A percentile compares a stretch with the other conserved stretches of the same genome.
These are phyloP conservation scores for Lutraria rhynchaena DNA, from an alignment of 1,140 invertebrate genomes.

Conservation along the genomic window DNA sequence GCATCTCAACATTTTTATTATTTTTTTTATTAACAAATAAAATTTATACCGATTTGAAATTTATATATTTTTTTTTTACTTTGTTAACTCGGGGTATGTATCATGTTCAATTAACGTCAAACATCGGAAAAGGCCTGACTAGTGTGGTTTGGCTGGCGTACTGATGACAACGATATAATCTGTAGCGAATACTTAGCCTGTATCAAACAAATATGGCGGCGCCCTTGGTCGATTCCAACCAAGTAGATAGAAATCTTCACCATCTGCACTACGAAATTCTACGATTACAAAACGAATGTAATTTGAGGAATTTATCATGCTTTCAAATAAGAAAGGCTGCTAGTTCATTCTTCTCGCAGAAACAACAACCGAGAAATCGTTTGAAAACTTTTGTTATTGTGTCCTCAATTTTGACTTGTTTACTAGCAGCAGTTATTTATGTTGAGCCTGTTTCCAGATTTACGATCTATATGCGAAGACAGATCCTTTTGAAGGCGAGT, in stretches of 20 bases:
- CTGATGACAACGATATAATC: no score
- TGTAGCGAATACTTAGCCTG: no score
- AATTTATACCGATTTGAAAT: no score
- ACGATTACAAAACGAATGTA: constrained; percentile 3
- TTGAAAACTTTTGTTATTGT: neutral
- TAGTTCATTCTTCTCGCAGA: neutral
- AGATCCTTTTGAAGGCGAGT: neutral
- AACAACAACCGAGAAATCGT: neutral
- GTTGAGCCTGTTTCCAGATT: neutral
- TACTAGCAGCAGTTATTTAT: neutral
- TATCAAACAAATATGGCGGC: neutral
- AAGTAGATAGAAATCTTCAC: constrained; percentile 6
- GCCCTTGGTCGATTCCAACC: neutral
- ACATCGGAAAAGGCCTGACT: no score
- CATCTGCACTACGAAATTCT: constrained; percentile 10
- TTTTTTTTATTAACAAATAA: no score
- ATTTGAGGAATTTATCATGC: neutral
- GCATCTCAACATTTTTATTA: no score
- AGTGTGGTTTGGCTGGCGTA: no score
- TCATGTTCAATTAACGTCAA: no score
- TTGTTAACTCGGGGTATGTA: no score
- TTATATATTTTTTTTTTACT: no score
- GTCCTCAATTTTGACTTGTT: neutral
- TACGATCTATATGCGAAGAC: neutral
- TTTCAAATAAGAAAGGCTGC: constrained; percentile 26